Conservation (phyloP, 2,797 vertebrate species). For the Acanthurus leucopareius region DNA sequence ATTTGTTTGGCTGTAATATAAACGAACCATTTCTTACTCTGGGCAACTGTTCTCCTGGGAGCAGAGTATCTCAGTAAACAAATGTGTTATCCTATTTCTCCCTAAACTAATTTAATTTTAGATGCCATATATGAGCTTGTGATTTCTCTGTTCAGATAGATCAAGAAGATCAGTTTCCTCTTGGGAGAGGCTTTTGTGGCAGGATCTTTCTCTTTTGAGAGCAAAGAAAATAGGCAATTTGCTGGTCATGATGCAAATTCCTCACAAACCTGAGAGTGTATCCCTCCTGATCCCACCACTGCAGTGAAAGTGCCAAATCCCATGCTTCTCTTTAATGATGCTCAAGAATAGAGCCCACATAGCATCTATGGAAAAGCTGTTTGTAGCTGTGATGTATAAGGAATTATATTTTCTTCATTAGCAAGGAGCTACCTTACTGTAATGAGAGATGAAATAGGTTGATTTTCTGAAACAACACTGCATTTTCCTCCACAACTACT, state of each 20-base stretch:
- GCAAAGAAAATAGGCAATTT: conserved; percentile 9
- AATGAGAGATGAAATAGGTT: not conserved
- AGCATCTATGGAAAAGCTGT: not conserved
- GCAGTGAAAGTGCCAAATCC: conserved; percentile 11
- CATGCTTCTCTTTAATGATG: not conserved
- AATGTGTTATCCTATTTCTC: conserved; percentile 24
- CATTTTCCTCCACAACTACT: not conserved
- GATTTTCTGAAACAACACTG: not conserved
- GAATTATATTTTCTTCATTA: not conserved
- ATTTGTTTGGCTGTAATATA: conserved; percentile 35
- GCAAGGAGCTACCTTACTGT: not conserved
- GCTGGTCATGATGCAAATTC: conserved; percentile 28
- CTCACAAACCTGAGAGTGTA: conserved; percentile 5
- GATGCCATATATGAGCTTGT: conserved; percentile 29
- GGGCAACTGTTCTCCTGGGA: conserved; percentile 25
- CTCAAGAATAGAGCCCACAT: not conserved
- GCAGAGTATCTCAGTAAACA: conserved; percentile 34
- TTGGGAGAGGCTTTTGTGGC: conserved; percentile 4
- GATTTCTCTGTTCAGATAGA: conserved; percentile 32
- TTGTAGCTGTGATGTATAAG: not conserved
- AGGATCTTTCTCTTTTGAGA: conserved; percentile 17
- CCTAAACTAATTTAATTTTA: conserved; percentile 41
- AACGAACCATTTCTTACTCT: conserved; percentile 44
- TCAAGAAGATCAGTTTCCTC: conserved; percentile 24
- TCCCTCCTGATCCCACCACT: conserved; percentile 19